A percentile compares a stretch with the other conserved stretches of the same genome.
phyloP scores from a whole-genome alignment of 1,140 invertebrate species.

The Platyscapa corneri region DNA sequence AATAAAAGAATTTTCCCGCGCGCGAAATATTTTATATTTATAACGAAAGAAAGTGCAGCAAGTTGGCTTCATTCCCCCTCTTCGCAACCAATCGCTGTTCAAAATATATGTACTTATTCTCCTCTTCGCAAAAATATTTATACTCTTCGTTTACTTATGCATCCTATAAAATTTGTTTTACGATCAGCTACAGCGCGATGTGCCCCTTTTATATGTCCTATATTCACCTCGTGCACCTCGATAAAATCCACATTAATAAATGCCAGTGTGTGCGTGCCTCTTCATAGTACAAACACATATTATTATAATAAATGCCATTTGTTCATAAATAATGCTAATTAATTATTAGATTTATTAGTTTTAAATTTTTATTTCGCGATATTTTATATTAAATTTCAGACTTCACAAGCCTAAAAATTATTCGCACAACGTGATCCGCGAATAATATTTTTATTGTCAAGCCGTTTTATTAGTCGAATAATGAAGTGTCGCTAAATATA shows the following conservation, averaged over 20 bases:
- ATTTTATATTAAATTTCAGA: not conserved
- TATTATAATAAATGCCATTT: not conserved
- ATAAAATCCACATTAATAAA: slow-evolving; percentile 30
- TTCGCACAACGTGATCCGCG: not conserved
- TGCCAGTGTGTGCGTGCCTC: not conserved
- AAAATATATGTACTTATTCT: slow-evolving; percentile 25
- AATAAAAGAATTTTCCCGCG: not conserved
- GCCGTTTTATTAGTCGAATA: not conserved
- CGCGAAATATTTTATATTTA: not conserved
- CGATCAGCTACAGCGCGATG: slow-evolving; percentile 13
- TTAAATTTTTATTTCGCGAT: not conserved
- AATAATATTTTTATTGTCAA: not conserved
- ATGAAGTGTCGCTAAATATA: not conserved
- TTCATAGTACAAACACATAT: not conserved
- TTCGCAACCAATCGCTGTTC: not conserved
- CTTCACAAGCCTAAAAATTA: not conserved
- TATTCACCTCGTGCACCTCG: slow-evolving; percentile 14
- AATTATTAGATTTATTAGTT: not conserved
- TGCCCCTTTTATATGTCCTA: slow-evolving; percentile 11
- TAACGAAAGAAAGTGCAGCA: not conserved
- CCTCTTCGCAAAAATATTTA: slow-evolving; percentile 39
- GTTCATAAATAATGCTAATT: not conserved
- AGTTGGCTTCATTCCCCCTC: not conserved
- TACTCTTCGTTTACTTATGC: slow-evolving; percentile 43
- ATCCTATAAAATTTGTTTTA: slow-evolving; percentile 47